Evolutionary conservation across 2,113 vertebrate species (phyloP).

Genomic region (Mungos mungo): DNA sequence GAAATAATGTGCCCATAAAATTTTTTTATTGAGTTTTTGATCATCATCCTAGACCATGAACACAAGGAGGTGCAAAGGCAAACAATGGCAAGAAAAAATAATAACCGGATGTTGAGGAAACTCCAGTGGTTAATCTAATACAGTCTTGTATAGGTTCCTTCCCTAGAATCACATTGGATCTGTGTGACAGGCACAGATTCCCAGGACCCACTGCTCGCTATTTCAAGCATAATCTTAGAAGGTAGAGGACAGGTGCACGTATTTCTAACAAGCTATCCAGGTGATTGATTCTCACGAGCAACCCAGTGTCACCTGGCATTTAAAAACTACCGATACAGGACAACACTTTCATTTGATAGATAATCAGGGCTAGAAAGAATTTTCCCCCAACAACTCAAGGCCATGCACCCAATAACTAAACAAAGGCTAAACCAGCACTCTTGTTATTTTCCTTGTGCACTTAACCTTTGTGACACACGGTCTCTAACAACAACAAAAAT

Average conservation of each 20-base stretch:
- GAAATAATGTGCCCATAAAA: neutral
- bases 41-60: neutral
- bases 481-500: neutral
- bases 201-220: neutral
- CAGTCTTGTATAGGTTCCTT: neutral
- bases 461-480: neutral
- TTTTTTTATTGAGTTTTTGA: neutral
- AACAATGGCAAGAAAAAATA: neutral
- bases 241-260: neutral
- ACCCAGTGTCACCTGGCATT: neutral
- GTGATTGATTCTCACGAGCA: neutral
- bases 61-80: neutral
- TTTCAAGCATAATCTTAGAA: neutral
- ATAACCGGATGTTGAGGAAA: neutral
- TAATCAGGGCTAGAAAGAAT: neutral
- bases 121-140: neutral
- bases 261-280: neutral
- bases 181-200: neutral
- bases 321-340: neutral
- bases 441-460: neutral
- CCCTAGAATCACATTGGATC: neutral
- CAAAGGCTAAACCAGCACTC: neutral
- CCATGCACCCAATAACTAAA: neutral
- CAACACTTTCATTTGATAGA: neutral
- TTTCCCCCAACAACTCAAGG: neutral